Conservation (phyloP, 2,888 invertebrate genomes). For the Meganola albula region DNA sequence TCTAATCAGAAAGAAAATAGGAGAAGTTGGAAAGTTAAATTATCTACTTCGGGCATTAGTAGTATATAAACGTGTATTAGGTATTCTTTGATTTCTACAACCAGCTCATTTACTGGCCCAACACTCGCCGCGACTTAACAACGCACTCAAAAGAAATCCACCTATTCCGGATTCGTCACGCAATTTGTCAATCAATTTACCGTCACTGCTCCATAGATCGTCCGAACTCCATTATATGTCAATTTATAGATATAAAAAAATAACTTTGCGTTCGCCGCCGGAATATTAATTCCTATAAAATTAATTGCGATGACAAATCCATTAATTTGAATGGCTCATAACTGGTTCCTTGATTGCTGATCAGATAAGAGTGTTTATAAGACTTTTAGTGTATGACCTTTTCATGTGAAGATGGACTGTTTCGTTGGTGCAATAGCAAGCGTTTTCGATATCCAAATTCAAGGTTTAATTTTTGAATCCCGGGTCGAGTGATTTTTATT, state of each 20-base stretch:
- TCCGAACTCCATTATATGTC: slow-evolving; percentile 68
- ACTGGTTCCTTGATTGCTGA: slow-evolving; percentile 52
- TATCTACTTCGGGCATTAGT: too few relatives aligned
- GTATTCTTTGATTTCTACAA: slow-evolving; percentile 7
- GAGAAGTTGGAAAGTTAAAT: too few relatives aligned
- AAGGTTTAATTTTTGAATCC: too few relatives aligned
- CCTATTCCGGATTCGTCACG: slow-evolving; percentile 76
- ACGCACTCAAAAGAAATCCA: slow-evolving; percentile 72
- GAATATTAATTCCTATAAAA: slow-evolving; percentile 75
- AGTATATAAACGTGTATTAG: slow-evolving; percentile 7
- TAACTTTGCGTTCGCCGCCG: slow-evolving; percentile 68
- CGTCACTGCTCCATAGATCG: slow-evolving; percentile 64
- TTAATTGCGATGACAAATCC: slow-evolving; percentile 77
- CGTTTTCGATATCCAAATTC: too few relatives aligned
- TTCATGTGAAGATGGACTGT: slow-evolving; percentile 21
- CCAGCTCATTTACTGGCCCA: slow-evolving; percentile 33
- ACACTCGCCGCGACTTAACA: slow-evolving; percentile 51
- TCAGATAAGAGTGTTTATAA: slow-evolving; percentile 24
- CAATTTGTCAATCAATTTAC: slow-evolving; percentile 75
- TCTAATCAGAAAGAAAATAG: too few relatives aligned
- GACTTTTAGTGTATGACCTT: slow-evolving; percentile 3
- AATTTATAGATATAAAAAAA: slow-evolving; percentile 59
- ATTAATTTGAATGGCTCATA: slow-evolving; percentile 68
- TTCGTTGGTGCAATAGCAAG: too few relatives aligned
- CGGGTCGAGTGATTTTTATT: too few relatives aligned